Evolutionary conservation across 2,113 vertebrate genomes (phyloP).

Genomic region (Heptranchias perlo): DNA sequence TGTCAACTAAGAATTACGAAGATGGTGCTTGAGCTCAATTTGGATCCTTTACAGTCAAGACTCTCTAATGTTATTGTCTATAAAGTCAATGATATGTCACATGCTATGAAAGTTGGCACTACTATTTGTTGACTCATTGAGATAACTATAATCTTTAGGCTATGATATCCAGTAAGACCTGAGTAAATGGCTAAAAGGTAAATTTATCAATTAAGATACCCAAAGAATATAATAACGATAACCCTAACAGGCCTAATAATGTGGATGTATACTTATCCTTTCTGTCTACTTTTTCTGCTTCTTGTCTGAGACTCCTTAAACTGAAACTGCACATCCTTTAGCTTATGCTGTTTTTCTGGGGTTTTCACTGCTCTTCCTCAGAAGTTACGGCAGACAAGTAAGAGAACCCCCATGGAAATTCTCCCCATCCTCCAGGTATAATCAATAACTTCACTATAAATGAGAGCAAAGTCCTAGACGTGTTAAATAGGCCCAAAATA

Average conservation of each 20-base stretch:
- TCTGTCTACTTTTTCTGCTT: neutral
- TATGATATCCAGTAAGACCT: neutral
- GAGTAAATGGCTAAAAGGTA: neutral
- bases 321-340: neutral
- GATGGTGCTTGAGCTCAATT: neutral
- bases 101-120: neutral
- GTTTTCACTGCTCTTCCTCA: neutral
- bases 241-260: neutral
- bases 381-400: neutral
- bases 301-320: neutral
- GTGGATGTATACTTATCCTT: neutral
- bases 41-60: neutral
- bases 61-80: neutral
- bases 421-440: neutral
- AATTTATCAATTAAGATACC: neutral
- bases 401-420: neutral
- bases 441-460: neutral
- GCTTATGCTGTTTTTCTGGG: neutral
- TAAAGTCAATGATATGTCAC: neutral
- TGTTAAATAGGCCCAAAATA: neutral
- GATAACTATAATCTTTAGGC: neutral
- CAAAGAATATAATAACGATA: neutral
- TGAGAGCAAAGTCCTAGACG: neutral
- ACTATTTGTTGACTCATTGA: neutral
- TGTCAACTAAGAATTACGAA: neutral